Conservation (phyloP, 2,113 vertebrate genomes). For the Leucoraja erinaceus region DNA sequence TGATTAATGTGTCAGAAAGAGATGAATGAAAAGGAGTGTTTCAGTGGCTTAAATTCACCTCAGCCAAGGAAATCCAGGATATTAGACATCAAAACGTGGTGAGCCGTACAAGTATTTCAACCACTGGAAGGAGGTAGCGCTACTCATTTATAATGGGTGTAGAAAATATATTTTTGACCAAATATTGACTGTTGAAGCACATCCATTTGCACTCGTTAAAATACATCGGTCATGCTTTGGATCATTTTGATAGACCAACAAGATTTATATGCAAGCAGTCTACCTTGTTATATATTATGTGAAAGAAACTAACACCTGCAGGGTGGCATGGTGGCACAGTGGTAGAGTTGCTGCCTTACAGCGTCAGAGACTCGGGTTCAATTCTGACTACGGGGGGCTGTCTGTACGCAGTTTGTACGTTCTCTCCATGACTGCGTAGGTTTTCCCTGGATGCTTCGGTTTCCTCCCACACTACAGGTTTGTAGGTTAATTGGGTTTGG, state of each 20-base stretch:
- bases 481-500: too few relatives aligned
- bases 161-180: background rate
- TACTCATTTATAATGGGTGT: background rate
- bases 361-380: too few relatives aligned
- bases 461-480: too few relatives aligned
- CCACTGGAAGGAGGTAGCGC: background rate
- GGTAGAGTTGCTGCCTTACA: too few relatives aligned
- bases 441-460: too few relatives aligned
- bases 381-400: too few relatives aligned
- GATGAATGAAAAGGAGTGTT: constrained; percentile 2
- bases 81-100: background rate
- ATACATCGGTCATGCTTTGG: background rate
- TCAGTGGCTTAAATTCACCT: background rate
- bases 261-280: too few relatives aligned
- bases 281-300: background rate
- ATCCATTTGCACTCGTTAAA: background rate
- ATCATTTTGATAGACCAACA: background rate
- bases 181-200: background rate
- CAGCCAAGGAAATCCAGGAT: background rate
- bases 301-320: background rate
- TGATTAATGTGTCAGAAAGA: background rate
- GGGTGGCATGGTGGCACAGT: too few relatives aligned
- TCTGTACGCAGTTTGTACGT: too few relatives aligned
- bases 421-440: too few relatives aligned
- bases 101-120: constrained; percentile 7